Evolutionary conservation across 2,888 invertebrate species (phyloP), one percentile per base, ranked within the genome.

Genomic region (Drosophila subquinaria): DNA sequence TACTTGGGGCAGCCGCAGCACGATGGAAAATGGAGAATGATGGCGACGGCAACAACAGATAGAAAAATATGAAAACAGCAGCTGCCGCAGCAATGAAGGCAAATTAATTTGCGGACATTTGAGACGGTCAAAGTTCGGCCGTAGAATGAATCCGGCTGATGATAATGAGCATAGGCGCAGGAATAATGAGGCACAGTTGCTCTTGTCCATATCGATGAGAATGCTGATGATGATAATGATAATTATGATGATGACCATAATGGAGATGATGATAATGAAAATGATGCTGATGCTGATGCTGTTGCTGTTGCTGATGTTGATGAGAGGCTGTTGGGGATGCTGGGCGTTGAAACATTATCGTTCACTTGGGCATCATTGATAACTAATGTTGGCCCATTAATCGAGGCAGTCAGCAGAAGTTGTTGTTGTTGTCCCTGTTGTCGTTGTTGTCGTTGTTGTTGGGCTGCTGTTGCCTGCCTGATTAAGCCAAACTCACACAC

Each of bases 291-390:
- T 76, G 38, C 27, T 40, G 47, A 38, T 59, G 42, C 42, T 42
- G 38, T 30, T 36, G 40, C 27, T 53, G 55, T 27, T 36, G 42
- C 17, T 33, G 55, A 23, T 48, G 50, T 38, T 53, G 53, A 36
- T 51, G 17, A 33, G 38, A 11, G 11, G 38, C 55, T 47, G 30
- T n/a, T 23, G 51, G 40, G 27, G 35, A 30, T 36, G 48, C 27
- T 64, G 69, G 69, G 71, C 71, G 81, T 61, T 79, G 80, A 73
- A 79, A 79, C 80, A 81, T 89, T 89, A 87, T 89, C 85, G 89
- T 83, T 72, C 90, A 74, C 89, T 85, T 68, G 90, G 85, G 89
- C 75, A 76, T 81, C 89, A 90, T 90, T 89, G 90, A 90, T 89
- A 89, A 87, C 89, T 85, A 87, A 89, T 89, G 90, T 79, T 69